phyloP scores from a whole-genome alignment of 2,888 invertebrate genomes.

The Drosophila helvetica region DNA sequence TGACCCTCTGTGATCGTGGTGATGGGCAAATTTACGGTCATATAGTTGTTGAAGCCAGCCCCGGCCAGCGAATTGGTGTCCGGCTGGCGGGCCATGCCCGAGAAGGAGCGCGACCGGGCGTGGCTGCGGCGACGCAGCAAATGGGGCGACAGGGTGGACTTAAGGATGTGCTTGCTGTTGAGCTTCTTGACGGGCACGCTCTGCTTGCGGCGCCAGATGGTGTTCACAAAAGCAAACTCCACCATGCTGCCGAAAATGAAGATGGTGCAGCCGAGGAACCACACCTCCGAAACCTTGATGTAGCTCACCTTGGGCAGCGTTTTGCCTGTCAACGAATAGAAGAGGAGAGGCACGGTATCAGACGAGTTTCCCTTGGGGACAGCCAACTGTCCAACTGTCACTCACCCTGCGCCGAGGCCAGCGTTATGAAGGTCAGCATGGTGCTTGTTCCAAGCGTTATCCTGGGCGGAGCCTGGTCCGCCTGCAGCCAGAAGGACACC shows the following conservation, averaged over 20 bases:
- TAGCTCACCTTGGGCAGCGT: constrained; percentile 95
- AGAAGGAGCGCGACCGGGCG: constrained; percentile 88
- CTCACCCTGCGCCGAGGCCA: constrained; percentile 90
- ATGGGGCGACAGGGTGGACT: constrained; percentile 92
- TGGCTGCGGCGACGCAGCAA: constrained; percentile 89
- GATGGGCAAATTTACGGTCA: constrained; percentile 87
- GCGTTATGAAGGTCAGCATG: constrained; percentile 93
- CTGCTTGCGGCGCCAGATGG: constrained; percentile 92
- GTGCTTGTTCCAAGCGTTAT: constrained; percentile 93
- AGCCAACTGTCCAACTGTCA: too few species aligned
- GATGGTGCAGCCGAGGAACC: constrained; percentile 93
- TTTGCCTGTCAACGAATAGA: constrained; percentile 85
- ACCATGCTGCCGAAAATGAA: constrained; percentile 94
- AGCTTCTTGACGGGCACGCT: constrained; percentile 83
- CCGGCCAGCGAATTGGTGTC: constrained; percentile 84
- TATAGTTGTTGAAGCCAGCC: constrained; percentile 88
- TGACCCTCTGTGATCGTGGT: constrained; percentile 72
- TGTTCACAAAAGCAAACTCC: constrained; percentile 95
- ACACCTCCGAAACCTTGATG: constrained; percentile 94
- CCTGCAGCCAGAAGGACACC: constrained; percentile 95
- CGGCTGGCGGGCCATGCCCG: constrained; percentile 53
- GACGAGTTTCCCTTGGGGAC: background rate
- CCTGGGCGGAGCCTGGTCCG: constrained; percentile 92
- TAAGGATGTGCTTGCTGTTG: constrained; percentile 92
- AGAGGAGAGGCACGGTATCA: background rate